phyloP scores from a whole-genome alignment of 2,888 invertebrate species.

The Leucozona laternaria region DNA sequence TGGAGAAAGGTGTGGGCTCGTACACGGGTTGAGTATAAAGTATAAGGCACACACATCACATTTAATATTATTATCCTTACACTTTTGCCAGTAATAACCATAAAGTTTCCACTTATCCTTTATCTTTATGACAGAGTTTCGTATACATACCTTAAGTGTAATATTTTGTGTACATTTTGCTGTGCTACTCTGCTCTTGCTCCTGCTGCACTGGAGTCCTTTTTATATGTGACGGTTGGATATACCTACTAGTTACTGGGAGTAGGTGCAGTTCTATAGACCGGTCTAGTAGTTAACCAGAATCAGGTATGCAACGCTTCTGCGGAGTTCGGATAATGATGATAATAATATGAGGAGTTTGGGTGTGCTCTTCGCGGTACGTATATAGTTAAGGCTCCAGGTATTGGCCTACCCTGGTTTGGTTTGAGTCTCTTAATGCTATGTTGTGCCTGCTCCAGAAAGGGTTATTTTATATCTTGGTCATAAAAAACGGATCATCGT shows the following conservation, averaged over 20 bases:
- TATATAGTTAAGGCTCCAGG: constrained; percentile 1
- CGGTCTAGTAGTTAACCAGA: constrained; percentile 36
- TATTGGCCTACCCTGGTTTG: constrained; percentile 22
- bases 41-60: constrained; percentile 62
- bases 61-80: constrained; percentile 75
- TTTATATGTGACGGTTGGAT: background rate
- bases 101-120: constrained; percentile 74
- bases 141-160: constrained; percentile 44
- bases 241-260: constrained; percentile 19
- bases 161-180: constrained; percentile 24
- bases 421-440: background rate
- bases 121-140: constrained; percentile 70
- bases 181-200: background rate
- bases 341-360: constrained; percentile 59
- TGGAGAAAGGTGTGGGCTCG: background rate
- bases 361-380: background rate
- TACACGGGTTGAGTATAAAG: background rate
- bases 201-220: constrained; percentile 18
- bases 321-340: constrained; percentile 56
- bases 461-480: constrained; percentile 46
- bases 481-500: constrained; percentile 63
- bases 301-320: constrained; percentile 26
- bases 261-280: constrained; percentile 24
- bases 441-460: constrained; percentile 22
- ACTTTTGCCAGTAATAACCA: constrained; percentile 73